phyloP scores from a whole-genome alignment of 1,140 invertebrate species.

The Delia radicum region DNA sequence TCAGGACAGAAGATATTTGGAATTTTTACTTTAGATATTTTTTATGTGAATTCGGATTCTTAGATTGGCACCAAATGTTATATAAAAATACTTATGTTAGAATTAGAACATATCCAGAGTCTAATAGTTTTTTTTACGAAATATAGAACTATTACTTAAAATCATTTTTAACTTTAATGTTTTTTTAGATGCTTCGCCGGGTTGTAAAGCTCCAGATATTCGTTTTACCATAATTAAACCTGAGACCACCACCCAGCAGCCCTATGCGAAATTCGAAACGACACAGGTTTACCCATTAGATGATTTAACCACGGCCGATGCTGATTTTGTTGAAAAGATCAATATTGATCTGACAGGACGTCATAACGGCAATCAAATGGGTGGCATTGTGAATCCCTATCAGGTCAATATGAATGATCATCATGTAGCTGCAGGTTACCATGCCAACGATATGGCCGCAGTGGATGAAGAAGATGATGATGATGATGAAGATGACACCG shows the following conservation, averaged over 20 bases:
- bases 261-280: conserved; percentile 54
- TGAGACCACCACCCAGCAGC: conserved; percentile 51
- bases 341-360: conserved; percentile 37
- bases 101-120: no score
- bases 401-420: conserved; percentile 44
- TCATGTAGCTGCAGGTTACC: conserved; percentile 31
- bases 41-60: no score
- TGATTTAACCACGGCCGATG: conserved; percentile 54
- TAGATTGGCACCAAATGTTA: no score
- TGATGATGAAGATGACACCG: conserved; percentile 33
- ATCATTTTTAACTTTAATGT: no score
- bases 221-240: conserved; percentile 53
- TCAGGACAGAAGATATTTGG: no score
- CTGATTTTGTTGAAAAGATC: conserved; percentile 48
- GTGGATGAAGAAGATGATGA: conserved; percentile 41
- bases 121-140: no score
- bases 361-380: conserved; percentile 35
- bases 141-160: no score
- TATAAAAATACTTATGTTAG: no score
- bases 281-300: conserved; percentile 52
- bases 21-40: no score
- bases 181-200: conserved; percentile 51
- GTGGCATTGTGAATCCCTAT: conserved; percentile 50
- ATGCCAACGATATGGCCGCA: conserved; percentile 27
- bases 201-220: conserved; percentile 53